Evolutionary conservation across 2,113 vertebrate species (phyloP), one percentile per base, ranked within the genome.

Genomic region (Sphyrna mokarran): DNA sequence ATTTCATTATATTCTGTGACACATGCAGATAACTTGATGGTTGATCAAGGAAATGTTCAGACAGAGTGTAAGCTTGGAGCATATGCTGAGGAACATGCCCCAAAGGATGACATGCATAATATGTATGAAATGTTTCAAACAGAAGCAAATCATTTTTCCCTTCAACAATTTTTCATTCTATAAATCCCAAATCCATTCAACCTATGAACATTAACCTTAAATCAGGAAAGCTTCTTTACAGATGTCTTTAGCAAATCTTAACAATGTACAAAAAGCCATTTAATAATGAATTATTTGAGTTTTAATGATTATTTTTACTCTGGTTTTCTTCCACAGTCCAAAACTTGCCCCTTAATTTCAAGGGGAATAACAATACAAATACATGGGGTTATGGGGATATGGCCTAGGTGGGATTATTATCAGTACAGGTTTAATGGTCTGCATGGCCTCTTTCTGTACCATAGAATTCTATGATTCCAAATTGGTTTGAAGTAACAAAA

Each of bases 11-110:
- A 83, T 18, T 83, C 16, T 83, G 78, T 40, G 78, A 83, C n/a
- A 83, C 78, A 83, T 83, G 78, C 78, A 83, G 78, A 40, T n/a
- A 83, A 18, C 78, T 40, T 83, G 78, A 37, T 83, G n/a, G n/a
- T 37, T 83, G 78, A 83, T 83, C 78, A 83, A 83, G n/a, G 78
- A 83, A 83, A n/a, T 83, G 78, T 83, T 40, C n/a, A 83, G n/a
- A 18, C 33, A 83, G 78, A 18, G 14, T 18, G 16, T 83, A 3
- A 37, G n/a, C n/a, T 40, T 83, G n/a, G 78, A 83, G n/a, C 78
- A 83, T 83, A 83, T 83, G 37, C 78, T 83, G 78, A 83, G n/a
- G 78, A 83, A 83, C n/a, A 83, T 40, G 78, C n/a, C 78, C 78
- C 78, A 83, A 37, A 83, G 78, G n/a, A 83, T 16, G 40, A 16